Base-by-base conservation (phyloP, 2,797 vertebrate genomes). In the Crocodylus rhombifer region DNA sequence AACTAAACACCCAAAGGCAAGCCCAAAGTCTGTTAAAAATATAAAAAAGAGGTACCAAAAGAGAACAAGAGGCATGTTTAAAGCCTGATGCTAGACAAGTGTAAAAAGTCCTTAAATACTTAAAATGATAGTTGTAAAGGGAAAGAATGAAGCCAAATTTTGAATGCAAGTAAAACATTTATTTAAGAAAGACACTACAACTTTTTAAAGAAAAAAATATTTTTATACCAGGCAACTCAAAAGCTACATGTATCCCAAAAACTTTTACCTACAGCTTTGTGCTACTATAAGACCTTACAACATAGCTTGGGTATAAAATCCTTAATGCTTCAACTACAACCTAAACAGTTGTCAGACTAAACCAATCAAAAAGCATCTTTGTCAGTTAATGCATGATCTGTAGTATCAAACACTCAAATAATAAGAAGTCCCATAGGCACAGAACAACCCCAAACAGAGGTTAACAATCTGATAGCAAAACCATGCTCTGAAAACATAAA, bases 401-500 rank as follows among this genome's bases (percentile, higher is more conserved):
- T 30, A 65, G 14, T 55, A 28, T 65, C 73, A 60, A 6, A 73
- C 17, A 74, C 36, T 77, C 33, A 78, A 67, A 81, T 14, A 75
- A 64, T 36, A 80, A 80, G 1, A 3, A 9, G 7, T 91, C 42
- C 16, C 12, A 58, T 0, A 0, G 21, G 64, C 42, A 82, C 67
- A 16, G 20, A n/a, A 87, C 82, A 87, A 89, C 10, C 25, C 63
- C 30, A 30, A 75, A 36, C 11, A 60, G 5, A 76, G 55, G 81
- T 64, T 86, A 73, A 73, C 87, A 57, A 86, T 61, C 61, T 42
- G 30, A 74, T 63, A 69, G 17, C 33, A 89, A 84, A 85, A 62
- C 21, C 18, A 23, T 75, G 57, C 75, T 80, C 73, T 90, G 60
- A 87, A 93, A 90, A 79, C 55, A 92, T 63, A 81, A 20, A 42